Base-by-base conservation (phyloP, 2,888 invertebrate species). In the Apamea sordens region DNA sequence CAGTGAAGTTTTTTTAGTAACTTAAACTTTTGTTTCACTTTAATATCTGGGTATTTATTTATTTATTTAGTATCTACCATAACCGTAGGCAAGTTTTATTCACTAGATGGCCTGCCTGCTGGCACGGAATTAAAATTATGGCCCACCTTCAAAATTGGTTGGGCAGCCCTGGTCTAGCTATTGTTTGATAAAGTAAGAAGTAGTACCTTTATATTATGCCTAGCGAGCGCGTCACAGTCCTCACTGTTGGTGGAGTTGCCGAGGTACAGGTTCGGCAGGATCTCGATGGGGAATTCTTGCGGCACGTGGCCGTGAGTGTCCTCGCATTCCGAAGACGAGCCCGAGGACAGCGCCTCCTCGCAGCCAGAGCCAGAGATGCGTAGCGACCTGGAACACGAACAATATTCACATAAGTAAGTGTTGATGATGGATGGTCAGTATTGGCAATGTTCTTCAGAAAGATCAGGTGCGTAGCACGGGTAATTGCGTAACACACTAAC, bases 241-340 rank as follows among this genome's bases (percentile, higher is more conserved):
- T 98, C 98, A 92, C 99, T 99, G 95, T 99, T 99, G 92, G 98
- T 98, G 78, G 99, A 99, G 96, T 99, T 99, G 89, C 99, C 99
- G 85, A 99, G 98, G 97, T 98, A 99, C 82, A 99, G 97, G 94
- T 99, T 98, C 77, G 99, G 99, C 92, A 99, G 97, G 93, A 99
- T 99, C 97, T 99, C 98, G 73, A 99, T 99, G 75, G 99, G 99
- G 95, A 99, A 99, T 91, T 98, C 98, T 92, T 98, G 98, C 90
- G 97, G 97, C 91, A 94, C 95, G 91, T 97, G 97, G 47, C 93
- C 88, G 92, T 97, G 97, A 76, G 97, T 96, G 90, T 98, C 98
- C 94, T 98, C 98, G 91, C 98, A 98, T 93, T 98, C 98, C 53
- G 98, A 98, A 78, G 98, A 98, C 87, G 98, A 98, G 86, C 98